Conservation (phyloP, 1,140 invertebrate species). For the Pomacea maculata region DNA sequence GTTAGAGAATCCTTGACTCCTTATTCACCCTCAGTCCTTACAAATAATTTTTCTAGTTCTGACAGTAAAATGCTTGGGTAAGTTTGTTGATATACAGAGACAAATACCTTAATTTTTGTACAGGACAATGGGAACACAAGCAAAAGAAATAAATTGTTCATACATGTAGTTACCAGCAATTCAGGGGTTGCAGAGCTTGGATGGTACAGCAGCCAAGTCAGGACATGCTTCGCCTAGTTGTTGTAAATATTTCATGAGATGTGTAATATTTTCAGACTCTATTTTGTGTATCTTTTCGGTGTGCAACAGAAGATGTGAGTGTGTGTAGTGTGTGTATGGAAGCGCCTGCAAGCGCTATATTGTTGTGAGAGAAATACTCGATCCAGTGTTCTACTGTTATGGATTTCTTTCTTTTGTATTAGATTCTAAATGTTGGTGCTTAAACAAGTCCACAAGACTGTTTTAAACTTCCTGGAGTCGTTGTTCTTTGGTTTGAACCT, state of each 20-base stretch:
- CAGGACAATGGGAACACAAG: too few relatives aligned
- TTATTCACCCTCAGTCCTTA: too few relatives aligned
- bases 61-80: too few relatives aligned
- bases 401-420: not conserved
- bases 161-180: not conserved
- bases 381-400: not conserved
- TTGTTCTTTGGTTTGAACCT: not conserved
- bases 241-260: not conserved
- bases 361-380: not conserved
- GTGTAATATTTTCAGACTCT: not conserved
- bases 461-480: not conserved
- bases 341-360: too few relatives aligned
- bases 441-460: not conserved
- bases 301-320: not conserved
- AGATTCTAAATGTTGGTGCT: not conserved
- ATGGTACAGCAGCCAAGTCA: not conserved
- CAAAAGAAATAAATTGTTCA: not conserved
- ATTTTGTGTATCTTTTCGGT: not conserved
- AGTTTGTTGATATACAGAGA: too few relatives aligned
- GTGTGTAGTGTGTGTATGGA: conserved; percentile 3
- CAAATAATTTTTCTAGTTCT: too few relatives aligned
- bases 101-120: too few relatives aligned
- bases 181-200: not conserved
- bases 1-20: too few relatives aligned
- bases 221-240: too few relatives aligned